Base-by-base conservation (phyloP, 2,888 invertebrate species). In the Euproctis similis region DNA sequence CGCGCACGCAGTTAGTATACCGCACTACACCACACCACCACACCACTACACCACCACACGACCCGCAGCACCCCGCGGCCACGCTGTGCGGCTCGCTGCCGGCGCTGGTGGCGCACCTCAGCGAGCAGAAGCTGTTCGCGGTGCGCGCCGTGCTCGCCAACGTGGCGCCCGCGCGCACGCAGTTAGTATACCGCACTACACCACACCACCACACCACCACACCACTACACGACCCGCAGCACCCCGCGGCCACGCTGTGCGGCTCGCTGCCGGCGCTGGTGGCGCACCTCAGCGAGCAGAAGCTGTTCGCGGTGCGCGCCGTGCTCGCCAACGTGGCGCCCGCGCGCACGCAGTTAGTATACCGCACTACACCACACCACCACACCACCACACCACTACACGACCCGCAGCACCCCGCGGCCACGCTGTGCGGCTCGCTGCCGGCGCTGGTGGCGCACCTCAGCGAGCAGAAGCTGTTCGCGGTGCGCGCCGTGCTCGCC, bases 261-360 rank as follows among this genome's bases (percentile, higher is more conserved):
- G 14, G 14, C 4, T 93, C 92, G 39, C 85, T 97, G 45, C 96
- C 96, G 0, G 90, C 92, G 66, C 86, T 97, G 10, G 92, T 94
- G 14, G 92, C 92, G 26, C 97, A 97, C 71, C 87, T 97, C 24
- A 96, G 94, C 75, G 97, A 97, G 68, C 90, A 91, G 53, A 97
- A 97, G 85, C 91, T 97, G 52, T 49, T 57, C 40, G 72, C 76
- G 29, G 68, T 75, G 37, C 66, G 76, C 33, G 62, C 68, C 21
- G 21, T 9, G 11, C 95, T 96, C 2, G 90, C 91, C 59, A 96
- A 92, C 85, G 97, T 97, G 1, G 90, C 91, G 36, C 85, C 94
- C 12, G 93, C 93, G 20, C 74, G n/a, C n/a, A n/a, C n/a, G 6
- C 14, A 4, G 14, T 14, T 6, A 14, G 14, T 14, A 14, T 14